Evolutionary conservation across 2,797 vertebrate species (phyloP).

Genomic region (Dendrocincla tyrannina): DNA sequence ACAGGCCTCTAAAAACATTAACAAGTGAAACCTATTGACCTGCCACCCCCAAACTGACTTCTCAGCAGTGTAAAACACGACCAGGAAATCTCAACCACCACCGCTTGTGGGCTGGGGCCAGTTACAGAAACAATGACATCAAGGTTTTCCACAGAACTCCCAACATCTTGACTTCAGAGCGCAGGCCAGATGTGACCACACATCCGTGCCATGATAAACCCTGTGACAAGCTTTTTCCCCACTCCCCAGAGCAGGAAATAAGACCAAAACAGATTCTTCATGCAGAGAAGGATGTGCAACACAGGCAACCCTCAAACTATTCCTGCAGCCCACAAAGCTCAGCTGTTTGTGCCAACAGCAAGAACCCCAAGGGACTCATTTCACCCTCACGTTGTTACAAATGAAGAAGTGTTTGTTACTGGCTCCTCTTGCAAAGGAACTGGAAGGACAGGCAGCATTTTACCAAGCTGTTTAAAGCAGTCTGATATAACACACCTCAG

Average conservation of each 20-base stretch:
- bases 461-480: background rate
- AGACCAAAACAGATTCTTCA: background rate
- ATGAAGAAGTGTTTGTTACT: background rate
- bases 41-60: background rate
- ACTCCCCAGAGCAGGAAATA: background rate
- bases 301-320: background rate
- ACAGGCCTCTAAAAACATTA: background rate
- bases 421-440: background rate
- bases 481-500: background rate
- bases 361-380: background rate
- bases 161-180: rapidly evolving
- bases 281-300: background rate
- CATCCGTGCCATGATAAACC: rapidly evolving
- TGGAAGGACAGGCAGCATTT: background rate
- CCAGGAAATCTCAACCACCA: background rate
- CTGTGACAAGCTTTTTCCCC: background rate
- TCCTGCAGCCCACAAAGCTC: background rate
- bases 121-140: background rate
- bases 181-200: background rate
- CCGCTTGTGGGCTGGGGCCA: background rate
- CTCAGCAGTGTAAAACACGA: background rate
- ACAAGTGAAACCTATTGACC: background rate
- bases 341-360: background rate
- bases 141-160: background rate
- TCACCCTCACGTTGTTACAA: background rate